Conservation (phyloP, 1,140 invertebrate genomes). For the Metaphire vulgaris region DNA sequence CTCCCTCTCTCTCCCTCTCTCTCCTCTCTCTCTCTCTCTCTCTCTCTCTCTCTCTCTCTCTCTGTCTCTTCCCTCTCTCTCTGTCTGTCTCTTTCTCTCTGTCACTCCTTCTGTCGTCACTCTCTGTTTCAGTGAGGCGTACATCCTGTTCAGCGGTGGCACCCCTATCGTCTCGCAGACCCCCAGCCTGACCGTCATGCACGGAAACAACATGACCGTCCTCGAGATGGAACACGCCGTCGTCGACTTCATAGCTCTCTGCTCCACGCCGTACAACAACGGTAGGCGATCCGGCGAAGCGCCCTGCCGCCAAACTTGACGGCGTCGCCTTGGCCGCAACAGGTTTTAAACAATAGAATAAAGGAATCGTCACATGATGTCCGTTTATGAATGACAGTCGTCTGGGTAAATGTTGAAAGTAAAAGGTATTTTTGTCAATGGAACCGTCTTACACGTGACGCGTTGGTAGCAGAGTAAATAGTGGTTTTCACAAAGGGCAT, state of each 20-base stretch:
- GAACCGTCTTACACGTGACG: too few relatives aligned
- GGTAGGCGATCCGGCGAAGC: constrained; percentile 58
- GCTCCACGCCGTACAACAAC: constrained; percentile 84
- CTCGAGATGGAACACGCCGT: constrained; percentile 99
- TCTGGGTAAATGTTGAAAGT: too few relatives aligned
- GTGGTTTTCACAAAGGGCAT: too few relatives aligned
- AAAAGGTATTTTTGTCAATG: too few relatives aligned
- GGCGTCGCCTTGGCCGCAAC: background rate
- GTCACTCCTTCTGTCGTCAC: background rate
- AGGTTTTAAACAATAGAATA: too few relatives aligned
- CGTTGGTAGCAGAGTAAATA: too few relatives aligned
- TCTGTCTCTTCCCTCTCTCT: background rate
- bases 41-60: background rate
- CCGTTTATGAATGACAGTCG: too few relatives aligned
- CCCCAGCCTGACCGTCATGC: constrained; percentile 88
- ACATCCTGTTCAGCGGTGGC: constrained; percentile 91
- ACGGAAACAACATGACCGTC: constrained; percentile 69
- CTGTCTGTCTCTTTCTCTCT: background rate
- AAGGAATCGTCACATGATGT: too few relatives aligned
- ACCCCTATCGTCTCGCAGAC: constrained; percentile 75
- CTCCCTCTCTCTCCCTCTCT: too few relatives aligned
- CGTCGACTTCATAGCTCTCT: constrained; percentile 90
- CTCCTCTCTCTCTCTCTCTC: too few relatives aligned
- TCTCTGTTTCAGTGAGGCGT: constrained; percentile 61
- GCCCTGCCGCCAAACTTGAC: background rate